Base-by-base conservation (phyloP, 2,113 vertebrate genomes). In the Brienomyrus brachyistius region DNA sequence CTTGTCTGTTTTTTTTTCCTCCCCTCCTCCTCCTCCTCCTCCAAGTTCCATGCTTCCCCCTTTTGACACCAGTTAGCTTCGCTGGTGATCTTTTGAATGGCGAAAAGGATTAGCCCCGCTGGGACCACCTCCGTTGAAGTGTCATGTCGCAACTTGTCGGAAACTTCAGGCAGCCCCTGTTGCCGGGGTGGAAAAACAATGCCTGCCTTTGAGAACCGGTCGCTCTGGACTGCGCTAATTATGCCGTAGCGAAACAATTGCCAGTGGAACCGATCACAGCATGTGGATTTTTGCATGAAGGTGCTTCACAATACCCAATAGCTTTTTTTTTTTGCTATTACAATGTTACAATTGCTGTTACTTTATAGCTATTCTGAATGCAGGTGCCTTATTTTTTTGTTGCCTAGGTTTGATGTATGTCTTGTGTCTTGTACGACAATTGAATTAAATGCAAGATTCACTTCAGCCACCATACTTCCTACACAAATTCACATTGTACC, bases 81-180 rank as follows among this genome's bases (percentile, higher is more conserved):
- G 31, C 59, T 70, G 35, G 62, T 50, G 43, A 43, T 59, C 66
- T 54, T 4, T 35, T 62, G 88, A 86, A 45, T 59, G 15, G 62
- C 17, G 8, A 10, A 82, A 40, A 50, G 84, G 84, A 50, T 62
- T 59, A 56, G n/a, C 87, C 88, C 90, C 62, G 59, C 48, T 48
- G 86, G n/a, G 43, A 15, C 52, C 51, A 88, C 31, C n/a, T 85
- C 77, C 47, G 31, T 89, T 70, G 59, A 89, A 50, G 51, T 74
- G 88, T 86, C 56, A 35, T 54, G 56, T 82, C 66, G 50, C 40
- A 91, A 89, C 90, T 89, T 91, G 88, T 87, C 59, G 50, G 77
- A 90, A 91, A 91, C 84, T 91, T 91, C 84, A 82, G 51, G 27
- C 56, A 27, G 84, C 50, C 43, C 35, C 70, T 56, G 62, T 56